Base-by-base conservation (phyloP, 1,140 invertebrate genomes). In the Nomia melanderi region DNA sequence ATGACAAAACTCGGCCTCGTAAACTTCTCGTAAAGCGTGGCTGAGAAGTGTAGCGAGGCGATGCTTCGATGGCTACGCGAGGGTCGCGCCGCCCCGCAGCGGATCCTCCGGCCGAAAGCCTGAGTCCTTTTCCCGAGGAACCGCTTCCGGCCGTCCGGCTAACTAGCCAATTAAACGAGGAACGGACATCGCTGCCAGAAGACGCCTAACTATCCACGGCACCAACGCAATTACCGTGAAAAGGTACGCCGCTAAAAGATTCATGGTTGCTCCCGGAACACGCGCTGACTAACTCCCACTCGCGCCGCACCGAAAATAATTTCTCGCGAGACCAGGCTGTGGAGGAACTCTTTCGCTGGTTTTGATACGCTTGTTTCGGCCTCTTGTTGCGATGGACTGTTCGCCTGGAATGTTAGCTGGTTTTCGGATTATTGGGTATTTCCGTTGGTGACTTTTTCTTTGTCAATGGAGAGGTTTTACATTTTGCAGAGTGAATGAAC, bases 181-280 rank as follows among this genome's bases (percentile, higher is more conserved):
- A 78, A 62, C 64, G 56, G 50, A 33, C 57, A 70, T 77, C 72
- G 82, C 76, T 76, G 50, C 36, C 56, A 82, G 71, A 84, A 67
- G 77, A 81, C 78, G 75, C 74, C n/a, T 80, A 85, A 86, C 76
- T 84, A 82, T 65, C 84, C 74, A 70, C 75, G 53, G 70, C 72
- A 80, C 66, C 81, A n/a, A 71, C 69, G 83, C 78, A 84, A 84
- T 84, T 84, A 84, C 83, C 69, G 64, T 67, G 81, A 83, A 84
- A 83, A 80, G 65, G 74, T 72, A 70, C 60, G 66, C 57, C 50
- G 84, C 62, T 86, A 86, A 86, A 86, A 86, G 85, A 86, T 86
- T 86, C 84, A 86, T 85, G 79, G 82, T 67, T 59, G 62, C 79
- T 74, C 65, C 66, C 56, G 82, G 57, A 59, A 56, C 60, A 63